A percentile compares a stretch with the other conserved stretches of the same genome.
Evolutionary conservation across 1,140 invertebrate species (phyloP).

Genomic region (Watersipora subatra): DNA sequence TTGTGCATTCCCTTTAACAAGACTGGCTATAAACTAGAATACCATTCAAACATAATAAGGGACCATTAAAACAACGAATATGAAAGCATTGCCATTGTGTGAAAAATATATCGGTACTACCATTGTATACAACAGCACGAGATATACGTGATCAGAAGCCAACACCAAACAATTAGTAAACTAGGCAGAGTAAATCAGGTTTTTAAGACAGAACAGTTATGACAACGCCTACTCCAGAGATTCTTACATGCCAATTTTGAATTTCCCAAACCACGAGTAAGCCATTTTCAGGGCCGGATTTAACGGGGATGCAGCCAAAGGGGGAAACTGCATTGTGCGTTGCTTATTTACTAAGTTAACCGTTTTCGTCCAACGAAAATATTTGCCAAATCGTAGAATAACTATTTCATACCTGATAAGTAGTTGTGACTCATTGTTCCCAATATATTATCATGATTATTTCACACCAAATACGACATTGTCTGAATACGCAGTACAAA

Average conservation of each 20-base stretch:
- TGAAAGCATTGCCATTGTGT: no score
- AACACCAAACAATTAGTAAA: not conserved
- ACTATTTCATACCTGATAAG: not conserved
- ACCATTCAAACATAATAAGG: no score
- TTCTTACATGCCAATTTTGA: no score
- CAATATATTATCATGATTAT: not conserved
- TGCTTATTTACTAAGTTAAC: not conserved
- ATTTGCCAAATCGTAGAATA: not conserved
- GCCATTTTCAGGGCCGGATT: not conserved
- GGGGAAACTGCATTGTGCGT: not conserved
- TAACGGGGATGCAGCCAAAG: not conserved
- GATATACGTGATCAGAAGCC: not conserved
- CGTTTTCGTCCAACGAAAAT: not conserved
- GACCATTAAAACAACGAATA: no score
- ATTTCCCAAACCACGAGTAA: not conserved
- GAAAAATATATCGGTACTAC: no score
- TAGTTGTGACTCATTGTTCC: not conserved
- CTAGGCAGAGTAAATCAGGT: not conserved
- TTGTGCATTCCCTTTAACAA: no score
- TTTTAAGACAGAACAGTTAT: not conserved
- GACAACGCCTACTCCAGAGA: not conserved
- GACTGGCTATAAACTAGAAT: no score
- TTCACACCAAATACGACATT: not conserved
- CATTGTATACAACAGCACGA: no score
- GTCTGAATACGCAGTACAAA: not conserved